Base-by-base conservation (phyloP, 2,888 invertebrate species). In the Nebria brevicollis region DNA sequence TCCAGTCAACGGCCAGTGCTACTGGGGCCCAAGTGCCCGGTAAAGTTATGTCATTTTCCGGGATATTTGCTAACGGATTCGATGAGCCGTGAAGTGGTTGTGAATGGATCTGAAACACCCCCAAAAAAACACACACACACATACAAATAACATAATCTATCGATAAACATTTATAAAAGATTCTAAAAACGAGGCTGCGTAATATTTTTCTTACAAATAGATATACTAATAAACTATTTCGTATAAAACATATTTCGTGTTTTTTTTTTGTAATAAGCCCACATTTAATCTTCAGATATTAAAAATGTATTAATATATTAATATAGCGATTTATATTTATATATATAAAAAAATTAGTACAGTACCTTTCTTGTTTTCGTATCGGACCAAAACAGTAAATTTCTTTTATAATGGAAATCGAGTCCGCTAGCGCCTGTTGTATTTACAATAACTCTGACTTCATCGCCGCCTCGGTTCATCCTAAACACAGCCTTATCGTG, bases 1-100 rank as follows among this genome's bases (percentile, higher is more conserved):
- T 94, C 97, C 98, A 99, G 90, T 99, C 99, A 15, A 98, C 95
- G 8, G 99, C 98, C 75, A 99, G 88, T 0, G 97, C 95, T 0
- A 96, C 95, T 0, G 97, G 97, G 0, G 95, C 92, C 97, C 97
- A 97, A 0, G 96, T 95, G 0, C 96, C 96, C 0, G 96, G 94
- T 43, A 96, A 90, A 0, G 93, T 91, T 84, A 96, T 94, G 86
- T 95, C 95, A 7, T 90, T 89, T 83, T 92, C 92, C 15, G 90
- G 87, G 84, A 90, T 91, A 64, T 87, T 85, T n/a, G 88, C 85
- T 34, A 90, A 84, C 66, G 91, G 90, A 6, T 88, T 89, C 0
- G 90, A 89, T 1, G 89, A 87, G 83, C 85, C 86, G 82, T 88
- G 90, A 83, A 93, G 87, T 83, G 90, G 91, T 86, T 93, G 93